Conservation (phyloP, 2,797 vertebrate species). For the Centropyge bicolor region DNA sequence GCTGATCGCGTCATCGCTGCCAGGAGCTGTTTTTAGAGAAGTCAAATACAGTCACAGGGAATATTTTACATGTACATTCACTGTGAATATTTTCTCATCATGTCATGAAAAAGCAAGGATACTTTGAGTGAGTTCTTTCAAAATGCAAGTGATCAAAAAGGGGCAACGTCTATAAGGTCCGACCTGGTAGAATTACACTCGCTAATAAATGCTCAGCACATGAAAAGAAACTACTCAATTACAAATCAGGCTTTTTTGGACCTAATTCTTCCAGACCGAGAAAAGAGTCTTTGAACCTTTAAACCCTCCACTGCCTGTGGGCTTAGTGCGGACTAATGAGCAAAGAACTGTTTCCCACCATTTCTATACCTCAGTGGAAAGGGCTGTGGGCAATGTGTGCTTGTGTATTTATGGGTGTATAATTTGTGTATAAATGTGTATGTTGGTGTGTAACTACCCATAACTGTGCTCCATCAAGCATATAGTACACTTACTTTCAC, state of each 20-base stretch:
- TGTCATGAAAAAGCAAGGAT: background rate
- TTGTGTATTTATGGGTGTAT: conserved; percentile 19
- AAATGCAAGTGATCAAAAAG: background rate
- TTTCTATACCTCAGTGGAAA: conserved; percentile 34
- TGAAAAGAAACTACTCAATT: conserved; percentile 9
- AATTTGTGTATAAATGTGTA: conserved; percentile 12
- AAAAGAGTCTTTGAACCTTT: conserved; percentile 39
- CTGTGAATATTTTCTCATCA: background rate
- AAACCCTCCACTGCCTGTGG: conserved; percentile 7
- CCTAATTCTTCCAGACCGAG: conserved; percentile 24
- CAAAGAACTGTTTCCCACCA: conserved; percentile 20
- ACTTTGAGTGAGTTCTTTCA: background rate
- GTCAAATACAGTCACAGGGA: background rate
- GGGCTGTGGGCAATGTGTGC: conserved; percentile 24
- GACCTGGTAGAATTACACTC: background rate
- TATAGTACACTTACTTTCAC: conserved; percentile 54
- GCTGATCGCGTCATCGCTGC: background rate
- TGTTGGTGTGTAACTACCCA: conserved; percentile 30
- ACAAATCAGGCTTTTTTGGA: background rate
- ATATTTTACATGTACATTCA: background rate
- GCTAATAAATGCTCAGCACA: background rate
- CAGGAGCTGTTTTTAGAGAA: background rate
- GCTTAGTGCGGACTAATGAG: conserved; percentile 47
- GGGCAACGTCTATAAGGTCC: background rate
- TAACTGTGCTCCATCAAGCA: conserved; percentile 51